Evolutionary conservation across 2,888 invertebrate genomes (phyloP), one percentile per base, ranked within the genome.

Genomic region (Polyploca ridens): DNA sequence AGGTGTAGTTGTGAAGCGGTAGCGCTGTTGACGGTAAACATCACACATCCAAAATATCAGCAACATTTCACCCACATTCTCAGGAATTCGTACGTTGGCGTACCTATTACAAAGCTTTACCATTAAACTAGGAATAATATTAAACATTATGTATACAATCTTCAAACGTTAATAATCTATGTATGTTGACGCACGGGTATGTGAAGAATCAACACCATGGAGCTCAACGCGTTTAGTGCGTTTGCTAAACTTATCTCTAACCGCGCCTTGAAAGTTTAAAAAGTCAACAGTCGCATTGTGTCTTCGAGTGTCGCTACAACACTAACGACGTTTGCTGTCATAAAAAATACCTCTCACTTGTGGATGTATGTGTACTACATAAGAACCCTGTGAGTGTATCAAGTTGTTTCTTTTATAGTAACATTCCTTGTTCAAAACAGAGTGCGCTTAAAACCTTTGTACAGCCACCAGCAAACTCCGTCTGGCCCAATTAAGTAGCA

Each of bases 161-260:
- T 79, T 73, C 74, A 78, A 83, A 85, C 79, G 84, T 85, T 89
- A 87, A 87, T 86, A 87, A 82, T 84, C 82, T 78, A 76, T 84
- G 87, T 78, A 76, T 84, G 87, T 88, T 85, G 86, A 88, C 87
- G 82, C 66, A 78, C 83, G 77, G 80, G 83, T 90, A 90, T 92
- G 90, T 90, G 88, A 90, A 91, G 85, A 88, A 85, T 85, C 90
- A 92, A 94, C 88, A 91, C 61, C 59, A 73, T 83, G 81, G 81
- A 79, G 83, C 79, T 69, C 64, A 67, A 74, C 74, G 76, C 76
- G 83, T 83, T 86, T 87, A 89, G 87, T 86, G 75, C 82, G 91
- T 91, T 91, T 91, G 91, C 91, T 88, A 90, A 92, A 91, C 83
- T 80, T 90, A 92, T 93, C 91, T 90, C 79, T 77, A 69, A 75